Evolutionary conservation across 2,888 invertebrate species (phyloP).

Genomic region (Drosophila kuntzei): DNA sequence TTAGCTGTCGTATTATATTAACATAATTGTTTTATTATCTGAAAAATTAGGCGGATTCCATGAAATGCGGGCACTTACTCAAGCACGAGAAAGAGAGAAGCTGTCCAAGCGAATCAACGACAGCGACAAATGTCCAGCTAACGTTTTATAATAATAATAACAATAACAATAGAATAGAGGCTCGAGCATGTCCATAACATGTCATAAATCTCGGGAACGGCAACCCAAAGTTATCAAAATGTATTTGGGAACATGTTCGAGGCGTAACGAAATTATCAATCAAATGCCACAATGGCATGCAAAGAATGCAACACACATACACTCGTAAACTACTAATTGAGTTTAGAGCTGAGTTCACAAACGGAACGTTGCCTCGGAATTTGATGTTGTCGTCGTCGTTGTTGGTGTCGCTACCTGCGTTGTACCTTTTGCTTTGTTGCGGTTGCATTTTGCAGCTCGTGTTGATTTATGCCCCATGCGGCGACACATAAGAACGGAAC

Average conservation of each 20-base stretch:
- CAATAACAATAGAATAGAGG: slow-evolving; percentile 45
- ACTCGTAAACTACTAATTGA: slow-evolving; percentile 66
- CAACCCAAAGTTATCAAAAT: slow-evolving; percentile 62
- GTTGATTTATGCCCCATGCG: slow-evolving; percentile 76
- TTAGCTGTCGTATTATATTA: slow-evolving; percentile 6
- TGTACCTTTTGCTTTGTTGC: slow-evolving; percentile 56
- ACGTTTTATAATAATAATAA: slow-evolving; percentile 39
- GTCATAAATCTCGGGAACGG: slow-evolving; percentile 69
- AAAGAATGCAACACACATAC: slow-evolving; percentile 69
- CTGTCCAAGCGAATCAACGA: slow-evolving; percentile 56
- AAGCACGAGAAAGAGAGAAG: slow-evolving; percentile 18
- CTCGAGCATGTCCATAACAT: slow-evolving; percentile 36
- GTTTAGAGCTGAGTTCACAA: slow-evolving; percentile 54
- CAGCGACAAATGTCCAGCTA: slow-evolving; percentile 62
- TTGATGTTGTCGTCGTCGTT: slow-evolving; percentile 54
- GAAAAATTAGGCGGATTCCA: slow-evolving; percentile 18
- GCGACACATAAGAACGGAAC: slow-evolving; percentile 43
- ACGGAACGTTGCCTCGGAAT: slow-evolving; percentile 62
- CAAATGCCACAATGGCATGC: slow-evolving; percentile 78
- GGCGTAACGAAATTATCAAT: slow-evolving; percentile 80
- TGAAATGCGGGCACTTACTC: slow-evolving; percentile 71
- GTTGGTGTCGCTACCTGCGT: slow-evolving; percentile 65
- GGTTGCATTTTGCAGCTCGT: slow-evolving; percentile 60
- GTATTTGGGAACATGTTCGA: slow-evolving; percentile 64
- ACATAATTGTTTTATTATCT: slow-evolving; percentile 10